Base-by-base conservation (phyloP, 2,113 vertebrate species). In the Nematolebias whitei region DNA sequence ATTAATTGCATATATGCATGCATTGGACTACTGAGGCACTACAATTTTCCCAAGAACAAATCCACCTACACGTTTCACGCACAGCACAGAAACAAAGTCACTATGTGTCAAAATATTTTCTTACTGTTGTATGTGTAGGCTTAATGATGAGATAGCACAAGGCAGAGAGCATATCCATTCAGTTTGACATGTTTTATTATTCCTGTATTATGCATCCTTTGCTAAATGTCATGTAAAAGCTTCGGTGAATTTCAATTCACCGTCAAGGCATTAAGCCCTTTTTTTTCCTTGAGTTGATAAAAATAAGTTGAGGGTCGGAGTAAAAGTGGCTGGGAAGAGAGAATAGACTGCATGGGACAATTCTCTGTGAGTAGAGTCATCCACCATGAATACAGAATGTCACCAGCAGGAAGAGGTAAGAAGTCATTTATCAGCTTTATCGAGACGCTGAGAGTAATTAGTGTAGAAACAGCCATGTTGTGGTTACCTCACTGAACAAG, bases 151-250 rank as follows among this genome's bases (percentile, higher is more conserved):
- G 69, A 78, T 69, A 57, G 73, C 71, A 79, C 47, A 63, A 68
- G 55, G 56, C 68, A 82, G 50, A 52, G 45, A 68, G 73, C 12
- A 54, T 76, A 70, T 75, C 60, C 4, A 63, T 81, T 87, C 68
- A 59, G 70, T 78, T 66, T 85, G 80, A 82, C 82, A 49, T 87
- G 66, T 87, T 87, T 82, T 87, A 87, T 85, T 86, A 87, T 82
- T 85, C 56, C 54, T 47, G 74, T 80, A 79, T 88, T 84, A 85
- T 81, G 64, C 62, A 68, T 74, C 65, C 78, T 68, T 79, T 80
- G 70, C 81, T 87, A 87, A 92, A 90, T 90, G 87, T 89, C 86
- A 88, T 67, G 66, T 80, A 79, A 89, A 86, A 88, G 84, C 87
- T 87, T 84, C 79, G 77, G 69, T 90, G 79, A 82, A 86, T 86